These are phyloP conservation scores for Distichodus sexfasciatus DNA, from an alignment of 2,797 vertebrate species.

Conservation along the genomic window DNA sequence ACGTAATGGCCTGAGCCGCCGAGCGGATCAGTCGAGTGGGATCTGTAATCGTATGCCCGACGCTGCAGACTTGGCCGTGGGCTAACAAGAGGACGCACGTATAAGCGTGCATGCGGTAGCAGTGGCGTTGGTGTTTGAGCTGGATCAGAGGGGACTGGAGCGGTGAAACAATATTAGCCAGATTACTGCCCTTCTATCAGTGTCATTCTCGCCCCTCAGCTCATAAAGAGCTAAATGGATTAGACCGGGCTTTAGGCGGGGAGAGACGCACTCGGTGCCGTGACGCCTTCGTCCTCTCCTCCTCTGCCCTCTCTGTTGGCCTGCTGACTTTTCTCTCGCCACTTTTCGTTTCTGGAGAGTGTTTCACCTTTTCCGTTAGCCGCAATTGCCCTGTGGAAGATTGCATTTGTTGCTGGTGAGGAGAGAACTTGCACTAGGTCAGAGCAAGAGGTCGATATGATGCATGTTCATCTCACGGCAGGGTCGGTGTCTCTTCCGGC, in stretches of 20 bases:
- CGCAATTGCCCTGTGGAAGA: conserved; percentile 45
- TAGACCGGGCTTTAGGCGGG: conserved; percentile 24
- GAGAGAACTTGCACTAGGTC: no score
- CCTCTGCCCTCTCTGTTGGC: conserved; percentile 3
- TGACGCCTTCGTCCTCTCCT: not conserved
- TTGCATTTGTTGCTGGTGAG: conserved; percentile 40
- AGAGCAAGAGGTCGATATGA: conserved; percentile 10
- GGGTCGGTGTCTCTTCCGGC: no score
- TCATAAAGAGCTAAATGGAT: conserved; percentile 38
- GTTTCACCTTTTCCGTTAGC: conserved; percentile 40
- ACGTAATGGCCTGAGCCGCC: conserved; percentile 20
- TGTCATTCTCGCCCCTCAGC: conserved; percentile 25
- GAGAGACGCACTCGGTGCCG: conserved; percentile 14
- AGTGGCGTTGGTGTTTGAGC: conserved; percentile 25
- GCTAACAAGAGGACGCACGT: conserved; percentile 30
- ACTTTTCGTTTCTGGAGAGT: conserved; percentile 18
- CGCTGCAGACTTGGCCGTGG: conserved; percentile 30
- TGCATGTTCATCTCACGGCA: no score
- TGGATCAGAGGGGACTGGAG: conserved; percentile 35
- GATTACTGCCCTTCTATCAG: conserved; percentile 36
- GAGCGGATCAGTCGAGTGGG: conserved; percentile 15
- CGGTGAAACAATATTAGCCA: conserved; percentile 40
- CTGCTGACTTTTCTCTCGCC: not conserved
- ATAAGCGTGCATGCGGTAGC: conserved; percentile 26
- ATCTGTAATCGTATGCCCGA: conserved; percentile 33